These are phyloP conservation scores for Altica lythri DNA, from an alignment of 2,888 invertebrate species.

Conservation along the genomic window DNA sequence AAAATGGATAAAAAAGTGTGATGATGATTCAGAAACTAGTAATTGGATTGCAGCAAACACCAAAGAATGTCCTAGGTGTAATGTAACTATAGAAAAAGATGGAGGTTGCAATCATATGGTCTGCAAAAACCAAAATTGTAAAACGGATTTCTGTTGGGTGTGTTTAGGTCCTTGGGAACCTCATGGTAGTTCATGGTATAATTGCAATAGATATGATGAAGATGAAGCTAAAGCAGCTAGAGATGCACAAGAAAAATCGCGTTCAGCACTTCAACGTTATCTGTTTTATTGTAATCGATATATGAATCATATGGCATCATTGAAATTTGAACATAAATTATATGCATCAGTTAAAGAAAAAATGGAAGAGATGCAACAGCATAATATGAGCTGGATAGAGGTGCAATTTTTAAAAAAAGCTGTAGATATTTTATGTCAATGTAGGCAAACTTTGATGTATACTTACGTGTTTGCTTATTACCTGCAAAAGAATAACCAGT, in stretches of 20 bases:
- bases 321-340: slow-evolving; percentile 96
- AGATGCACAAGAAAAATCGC: slow-evolving; percentile 92
- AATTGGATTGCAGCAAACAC: slow-evolving; percentile 99
- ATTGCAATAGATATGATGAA: slow-evolving; percentile 95
- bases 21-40: slow-evolving; percentile 98
- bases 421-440: slow-evolving; percentile 94
- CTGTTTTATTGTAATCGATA: slow-evolving; percentile 98
- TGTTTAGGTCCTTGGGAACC: slow-evolving; percentile 99
- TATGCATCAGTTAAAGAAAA: slow-evolving; percentile 95
- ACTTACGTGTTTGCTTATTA: slow-evolving; percentile 99
- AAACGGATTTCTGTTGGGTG: slow-evolving; percentile 99
- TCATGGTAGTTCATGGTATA: slow-evolving; percentile 97
- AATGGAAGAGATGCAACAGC: slow-evolving; percentile 99
- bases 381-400: slow-evolving; percentile 99
- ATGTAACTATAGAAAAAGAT: slow-evolving; percentile 95
- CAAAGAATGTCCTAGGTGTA: slow-evolving; percentile 98
- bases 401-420: slow-evolving; percentile 98
- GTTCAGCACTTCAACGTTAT: slow-evolving; percentile 94
- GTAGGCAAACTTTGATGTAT: slow-evolving; percentile 98
- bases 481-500: slow-evolving; percentile 96
- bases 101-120: slow-evolving; percentile 99
- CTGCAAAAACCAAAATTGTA: slow-evolving; percentile 97
- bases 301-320: slow-evolving; percentile 99
- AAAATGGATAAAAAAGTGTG: slow-evolving; percentile 99
- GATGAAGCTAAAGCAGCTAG: slow-evolving; percentile 95